A percentile compares a stretch with the other conserved stretches of the same genome.
Evolutionary conservation across 2,797 vertebrate species (phyloP).

Genomic region (Decapterus maruadsi): DNA sequence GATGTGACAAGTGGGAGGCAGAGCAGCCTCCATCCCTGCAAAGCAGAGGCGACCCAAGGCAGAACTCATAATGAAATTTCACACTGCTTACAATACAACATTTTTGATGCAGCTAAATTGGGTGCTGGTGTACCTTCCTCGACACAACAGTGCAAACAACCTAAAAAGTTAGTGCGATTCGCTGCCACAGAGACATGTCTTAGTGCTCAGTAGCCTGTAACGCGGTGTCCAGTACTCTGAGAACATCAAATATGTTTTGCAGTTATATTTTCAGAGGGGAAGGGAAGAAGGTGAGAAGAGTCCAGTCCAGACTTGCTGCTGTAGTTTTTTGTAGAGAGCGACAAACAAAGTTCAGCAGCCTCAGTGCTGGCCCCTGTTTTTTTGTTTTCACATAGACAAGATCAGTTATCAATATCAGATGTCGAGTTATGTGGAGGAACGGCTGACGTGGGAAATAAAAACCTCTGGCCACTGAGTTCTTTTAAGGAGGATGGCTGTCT

Average conservation of each 20-base stretch:
- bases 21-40: neutral
- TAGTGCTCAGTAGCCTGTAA: conserved; percentile 20
- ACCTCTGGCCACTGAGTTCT: conserved; percentile 8
- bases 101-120: neutral
- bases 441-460: conserved; percentile 35
- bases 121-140: neutral
- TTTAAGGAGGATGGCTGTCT: conserved; percentile 9
- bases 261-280: conserved; percentile 31
- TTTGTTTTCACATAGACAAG: conserved; percentile 33
- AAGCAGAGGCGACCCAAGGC: neutral
- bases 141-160: neutral
- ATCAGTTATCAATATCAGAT: conserved; percentile 28
- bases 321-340: neutral
- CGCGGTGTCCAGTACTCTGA: conserved; percentile 17
- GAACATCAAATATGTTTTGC: conserved; percentile 58
- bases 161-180: neutral
- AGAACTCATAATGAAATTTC: neutral
- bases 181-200: conserved; percentile 6
- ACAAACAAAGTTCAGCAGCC: neutral
- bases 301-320: conserved; percentile 3
- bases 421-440: conserved; percentile 1
- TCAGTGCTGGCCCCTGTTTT: neutral
- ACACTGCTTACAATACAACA: neutral
- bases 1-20: neutral
- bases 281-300: conserved; percentile 6